phyloP scores from a whole-genome alignment of 2,888 invertebrate species.

The Proisotoma minuta region DNA sequence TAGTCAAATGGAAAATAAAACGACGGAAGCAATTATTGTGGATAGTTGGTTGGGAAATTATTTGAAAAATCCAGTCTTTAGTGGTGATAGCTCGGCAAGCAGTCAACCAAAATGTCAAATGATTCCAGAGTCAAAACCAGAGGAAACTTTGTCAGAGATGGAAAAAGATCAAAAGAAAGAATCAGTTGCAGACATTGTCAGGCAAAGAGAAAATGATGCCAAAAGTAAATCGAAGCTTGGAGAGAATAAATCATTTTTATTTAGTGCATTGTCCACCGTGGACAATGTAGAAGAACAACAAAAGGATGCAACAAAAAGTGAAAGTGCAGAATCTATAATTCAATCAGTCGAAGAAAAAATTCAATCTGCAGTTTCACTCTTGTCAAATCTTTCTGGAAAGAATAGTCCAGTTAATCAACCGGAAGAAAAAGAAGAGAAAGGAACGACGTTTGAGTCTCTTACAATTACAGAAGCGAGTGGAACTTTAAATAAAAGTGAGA shows the following conservation, averaged over 20 bases:
- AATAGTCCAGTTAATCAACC: background rate
- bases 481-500: background rate
- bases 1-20: background rate
- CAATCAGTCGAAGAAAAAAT: slow-evolving; percentile 16
- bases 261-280: slow-evolving; percentile 19
- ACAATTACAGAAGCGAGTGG: background rate
- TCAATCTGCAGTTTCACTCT: slow-evolving; percentile 10
- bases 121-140: slow-evolving; percentile 9
- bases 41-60: slow-evolving; percentile 28
- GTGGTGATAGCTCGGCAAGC: background rate
- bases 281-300: background rate
- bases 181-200: background rate
- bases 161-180: background rate
- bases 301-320: background rate
- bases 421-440: background rate
- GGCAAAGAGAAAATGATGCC: background rate
- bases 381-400: slow-evolving; percentile 18
- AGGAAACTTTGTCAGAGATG: slow-evolving; percentile 17
- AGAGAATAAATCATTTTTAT: slow-evolving; percentile 38
- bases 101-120: background rate
- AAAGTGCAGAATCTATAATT: slow-evolving; percentile 6
- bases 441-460: background rate
- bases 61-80: background rate
- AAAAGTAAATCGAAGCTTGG: background rate
- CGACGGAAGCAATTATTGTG: slow-evolving; percentile 9